phyloP scores from a whole-genome alignment of 2,888 invertebrate genomes.

The Sympetrum striolatum region DNA sequence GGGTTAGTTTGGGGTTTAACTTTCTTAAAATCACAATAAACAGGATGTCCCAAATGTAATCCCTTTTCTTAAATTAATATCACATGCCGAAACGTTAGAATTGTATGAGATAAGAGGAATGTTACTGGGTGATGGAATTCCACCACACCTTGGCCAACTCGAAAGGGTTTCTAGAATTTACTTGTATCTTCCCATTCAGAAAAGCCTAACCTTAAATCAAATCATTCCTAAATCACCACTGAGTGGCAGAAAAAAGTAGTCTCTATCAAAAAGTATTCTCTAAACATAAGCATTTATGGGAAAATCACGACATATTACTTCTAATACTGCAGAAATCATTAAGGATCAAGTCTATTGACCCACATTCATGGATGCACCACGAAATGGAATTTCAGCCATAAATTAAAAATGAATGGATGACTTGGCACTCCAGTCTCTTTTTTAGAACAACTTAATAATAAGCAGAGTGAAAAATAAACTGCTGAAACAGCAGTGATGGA shows the following conservation, averaged over 20 bases:
- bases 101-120: background rate
- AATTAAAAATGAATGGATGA: background rate
- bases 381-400: background rate
- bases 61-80: background rate
- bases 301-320: background rate
- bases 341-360: background rate
- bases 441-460: background rate
- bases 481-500: background rate
- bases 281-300: background rate
- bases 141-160: too few relatives aligned
- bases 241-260: too few relatives aligned
- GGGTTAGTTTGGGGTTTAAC: conserved; percentile 10
- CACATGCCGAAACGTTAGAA: background rate
- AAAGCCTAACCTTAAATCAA: too few relatives aligned
- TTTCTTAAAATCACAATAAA: background rate
- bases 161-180: too few relatives aligned
- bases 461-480: background rate
- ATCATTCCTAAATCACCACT: too few relatives aligned
- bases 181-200: too few relatives aligned
- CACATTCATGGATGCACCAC: background rate
- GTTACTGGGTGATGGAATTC: background rate
- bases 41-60: background rate
- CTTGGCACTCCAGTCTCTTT: background rate
- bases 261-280: background rate
- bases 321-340: background rate